Percentiles rank a stretch among this genome's conserved stretches.
Conservation (phyloP, 2,797 vertebrate genomes). For the Pipistrellus kuhlii region DNA sequence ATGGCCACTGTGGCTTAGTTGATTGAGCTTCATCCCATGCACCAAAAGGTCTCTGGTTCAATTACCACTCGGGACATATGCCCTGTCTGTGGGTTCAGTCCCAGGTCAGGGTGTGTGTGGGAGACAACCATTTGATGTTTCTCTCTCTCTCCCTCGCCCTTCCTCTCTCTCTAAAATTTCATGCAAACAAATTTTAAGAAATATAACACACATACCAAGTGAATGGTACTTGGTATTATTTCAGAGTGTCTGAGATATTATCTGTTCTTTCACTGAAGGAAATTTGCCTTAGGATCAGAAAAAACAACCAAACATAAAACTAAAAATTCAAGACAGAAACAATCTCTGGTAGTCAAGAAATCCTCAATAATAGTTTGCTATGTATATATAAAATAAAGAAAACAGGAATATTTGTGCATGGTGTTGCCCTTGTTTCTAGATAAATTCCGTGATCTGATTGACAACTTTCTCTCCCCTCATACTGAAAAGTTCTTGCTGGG, state of each 20-base stretch:
- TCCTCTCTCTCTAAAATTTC: neutral
- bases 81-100: no score
- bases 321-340: slow-evolving; percentile 86
- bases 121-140: no score
- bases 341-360: slow-evolving; percentile 87
- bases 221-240: neutral
- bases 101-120: no score
- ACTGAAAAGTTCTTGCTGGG: slow-evolving; percentile 94
- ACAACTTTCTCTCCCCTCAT: slow-evolving; percentile 95
- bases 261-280: neutral
- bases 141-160: neutral
- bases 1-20: no score
- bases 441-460: slow-evolving; percentile 96
- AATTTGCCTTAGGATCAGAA: neutral
- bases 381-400: slow-evolving; percentile 96
- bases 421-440: slow-evolving; percentile 95
- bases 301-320: neutral
- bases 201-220: neutral
- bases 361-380: slow-evolving; percentile 90
- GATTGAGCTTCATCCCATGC: no score
- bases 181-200: neutral
- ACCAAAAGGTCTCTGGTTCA: no score
- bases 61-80: no score
- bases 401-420: slow-evolving; percentile 95
- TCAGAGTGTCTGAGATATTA: neutral